Base-by-base conservation (phyloP, 2,113 vertebrate genomes). In the Thalassarche chlororhynchos region DNA sequence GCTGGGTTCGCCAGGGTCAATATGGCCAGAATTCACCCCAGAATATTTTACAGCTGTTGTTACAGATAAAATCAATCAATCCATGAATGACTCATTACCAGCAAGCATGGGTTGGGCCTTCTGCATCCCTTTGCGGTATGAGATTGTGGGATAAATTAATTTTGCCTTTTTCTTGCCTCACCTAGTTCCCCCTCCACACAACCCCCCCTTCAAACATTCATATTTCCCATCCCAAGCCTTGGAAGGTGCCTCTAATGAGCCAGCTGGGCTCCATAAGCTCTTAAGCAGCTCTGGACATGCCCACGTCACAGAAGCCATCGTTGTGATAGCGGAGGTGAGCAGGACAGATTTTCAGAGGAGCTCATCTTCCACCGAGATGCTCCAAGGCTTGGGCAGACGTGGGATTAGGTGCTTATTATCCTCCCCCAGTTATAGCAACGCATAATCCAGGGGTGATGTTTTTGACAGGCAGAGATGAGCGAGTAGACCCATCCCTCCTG, bases 371-470 rank as follows among this genome's bases (percentile, higher is more conserved):
- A 74, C 85, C 0, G 0, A 74, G 92, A 88, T 90, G 68, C 83
- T 88, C 66, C 62, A 12, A 42, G 82, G 79, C 78, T 19, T 61
- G 85, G 90, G 40, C 93, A 97, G 96, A 94, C 79, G 0, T 49
- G 21, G 93, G 96, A 94, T 97, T 93, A 96, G 42, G 60, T 64
- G 58, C 26, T 93, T 92, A 93, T 96, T 92, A 92, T 96, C 95
- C 88, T 84, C 46, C 51, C n/a, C 94, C 86, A 90, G 3, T 91
- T 96, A 96, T 95, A 97, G 96, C 47, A 97, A 84, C 1, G 0
- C 20, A 46, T 97, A 94, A 97, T 97, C 96, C 87, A 19, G 87
- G 87, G 95, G 96, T 97, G 96, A 97, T 75, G 93, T 17, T 91
- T 97, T 91, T 97, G 96, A 97, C 96, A 97, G 93, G 94, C 23